Evolutionary conservation across 2,888 invertebrate genomes (phyloP), one percentile per base, ranked within the genome.

Genomic region (Colletes collaris): DNA sequence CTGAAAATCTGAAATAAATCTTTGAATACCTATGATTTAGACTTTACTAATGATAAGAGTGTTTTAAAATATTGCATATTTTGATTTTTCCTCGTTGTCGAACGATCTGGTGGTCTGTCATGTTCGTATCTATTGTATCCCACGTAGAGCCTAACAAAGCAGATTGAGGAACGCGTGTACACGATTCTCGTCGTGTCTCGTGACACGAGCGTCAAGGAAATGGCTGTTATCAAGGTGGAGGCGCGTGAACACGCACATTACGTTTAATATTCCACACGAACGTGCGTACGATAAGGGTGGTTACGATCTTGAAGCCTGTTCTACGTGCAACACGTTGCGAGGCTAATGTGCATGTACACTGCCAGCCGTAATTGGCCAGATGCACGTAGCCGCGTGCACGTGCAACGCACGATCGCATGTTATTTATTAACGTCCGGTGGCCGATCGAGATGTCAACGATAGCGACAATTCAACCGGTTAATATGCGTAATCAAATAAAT

Each of bases 231-330:
- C 86, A 58, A 64, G 52, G 46, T 59, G 19, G 80, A 78, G 66
- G 75, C 78, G 81, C 85, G 83, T 85, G 85, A 85, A 86, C 85
- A 86, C 80, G 83, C 80, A 79, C 81, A 82, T 86, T 86, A 82
- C 75, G 85, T 75, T 80, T 78, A 79, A 76, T 70, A 71, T 81
- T 77, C 60, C 76, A 70, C 73, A 60, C 64, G 74, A 79, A 76
- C 76, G 79, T 83, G 82, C 84, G 86, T 84, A 79, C 76, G 82
- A 85, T 79, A 84, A 82, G 80, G 81, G 84, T 74, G 78, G 72
- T 79, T 64, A 71, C 65, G 66, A 82, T 79, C 78, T 79, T 75
- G 68, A 79, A 68, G 55, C 81, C 65, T 78, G 82, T 73, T 65
- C 64, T 58, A 77, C 74, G 81, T 49, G 86, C 82, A 81, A 84